Evolutionary conservation across 2,888 invertebrate species (phyloP).

Genomic region (Tipula unca): DNA sequence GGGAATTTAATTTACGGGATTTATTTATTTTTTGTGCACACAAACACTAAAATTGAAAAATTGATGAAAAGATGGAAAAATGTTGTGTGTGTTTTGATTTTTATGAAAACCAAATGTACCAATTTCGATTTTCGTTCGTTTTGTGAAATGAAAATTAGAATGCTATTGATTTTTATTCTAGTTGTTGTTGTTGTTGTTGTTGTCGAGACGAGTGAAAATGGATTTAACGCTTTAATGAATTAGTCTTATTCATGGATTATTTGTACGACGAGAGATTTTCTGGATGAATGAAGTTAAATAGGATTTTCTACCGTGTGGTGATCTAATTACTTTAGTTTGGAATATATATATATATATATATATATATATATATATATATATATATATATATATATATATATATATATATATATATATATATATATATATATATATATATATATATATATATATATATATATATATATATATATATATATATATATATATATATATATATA

Average conservation of each 20-base stretch:
- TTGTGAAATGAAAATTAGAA: not conserved
- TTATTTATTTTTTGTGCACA: not conserved
- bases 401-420: too few relatives aligned
- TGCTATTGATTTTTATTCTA: not conserved
- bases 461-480: too few relatives aligned
- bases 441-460: too few relatives aligned
- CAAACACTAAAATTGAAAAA: not conserved
- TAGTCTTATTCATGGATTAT: not conserved
- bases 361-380: too few relatives aligned
- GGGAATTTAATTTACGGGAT: not conserved
- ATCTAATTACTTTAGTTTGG: too few relatives aligned
- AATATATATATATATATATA: too few relatives aligned
- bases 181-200: not conserved
- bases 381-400: too few relatives aligned
- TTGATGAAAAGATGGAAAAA: not conserved
- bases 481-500: too few relatives aligned
- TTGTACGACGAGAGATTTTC: not conserved
- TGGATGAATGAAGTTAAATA: not conserved
- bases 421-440: too few relatives aligned
- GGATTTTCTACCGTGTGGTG: not conserved
- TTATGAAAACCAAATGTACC: not conserved
- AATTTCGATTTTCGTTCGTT: not conserved
- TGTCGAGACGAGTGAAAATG: not conserved
- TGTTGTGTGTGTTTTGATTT: not conserved
- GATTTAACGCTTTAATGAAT: not conserved